Conservation (phyloP, 1,140 invertebrate genomes). For the Microvelia longipes region DNA sequence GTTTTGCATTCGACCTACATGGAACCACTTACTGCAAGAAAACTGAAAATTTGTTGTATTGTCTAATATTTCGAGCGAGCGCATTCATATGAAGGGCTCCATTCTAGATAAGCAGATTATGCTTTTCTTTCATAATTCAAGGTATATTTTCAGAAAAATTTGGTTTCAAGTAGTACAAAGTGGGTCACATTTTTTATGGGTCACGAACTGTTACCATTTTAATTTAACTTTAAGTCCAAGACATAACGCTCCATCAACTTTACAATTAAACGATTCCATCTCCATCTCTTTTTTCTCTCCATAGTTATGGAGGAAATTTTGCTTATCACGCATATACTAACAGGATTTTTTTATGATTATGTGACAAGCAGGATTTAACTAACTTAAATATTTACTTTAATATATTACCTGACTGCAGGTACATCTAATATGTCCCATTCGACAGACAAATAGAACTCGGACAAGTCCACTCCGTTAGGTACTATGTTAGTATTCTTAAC, state of each 20-base stretch:
- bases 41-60: too few species aligned
- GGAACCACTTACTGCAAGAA: too few species aligned
- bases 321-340: not conserved
- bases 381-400: not conserved
- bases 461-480: conserved; percentile 78
- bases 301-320: not conserved
- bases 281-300: not conserved
- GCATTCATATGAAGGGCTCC: too few species aligned
- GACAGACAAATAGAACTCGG: conserved; percentile 88
- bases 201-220: too few species aligned
- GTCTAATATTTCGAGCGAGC: too few species aligned
- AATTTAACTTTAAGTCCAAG: not conserved
- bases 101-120: too few species aligned
- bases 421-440: conserved; percentile 98
- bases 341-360: not conserved
- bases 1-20: too few species aligned
- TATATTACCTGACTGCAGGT: conserved; percentile 65
- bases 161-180: too few species aligned
- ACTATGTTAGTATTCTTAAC: conserved; percentile 64
- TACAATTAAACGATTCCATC: not conserved
- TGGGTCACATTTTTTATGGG: too few species aligned
- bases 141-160: too few species aligned
- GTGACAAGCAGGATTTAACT: too few species aligned
- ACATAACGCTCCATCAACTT: not conserved
- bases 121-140: too few species aligned